Conservation (phyloP, 37 sponge, comb jelly and placozoan genomes). For the Eunapius fragilis region DNA sequence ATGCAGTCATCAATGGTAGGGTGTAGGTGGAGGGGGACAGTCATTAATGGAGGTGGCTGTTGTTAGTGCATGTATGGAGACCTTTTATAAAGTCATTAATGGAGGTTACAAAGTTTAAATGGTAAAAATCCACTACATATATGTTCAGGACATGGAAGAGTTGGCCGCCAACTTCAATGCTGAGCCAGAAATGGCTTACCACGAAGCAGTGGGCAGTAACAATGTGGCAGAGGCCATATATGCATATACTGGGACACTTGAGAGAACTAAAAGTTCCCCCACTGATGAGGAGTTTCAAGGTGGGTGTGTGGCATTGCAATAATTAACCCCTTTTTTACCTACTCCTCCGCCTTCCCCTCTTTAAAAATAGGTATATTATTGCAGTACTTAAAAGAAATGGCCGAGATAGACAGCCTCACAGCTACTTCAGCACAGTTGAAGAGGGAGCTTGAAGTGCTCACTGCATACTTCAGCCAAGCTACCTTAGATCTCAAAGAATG, state of each 20-base stretch:
- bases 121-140: too few relatives aligned
- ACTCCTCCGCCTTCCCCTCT: too few relatives aligned
- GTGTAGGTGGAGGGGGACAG: too few relatives aligned
- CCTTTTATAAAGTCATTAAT: too few relatives aligned
- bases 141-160: slow-evolving; percentile 4
- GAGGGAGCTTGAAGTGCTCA: slow-evolving; percentile 29
- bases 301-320: background rate
- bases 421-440: background rate
- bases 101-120: too few relatives aligned
- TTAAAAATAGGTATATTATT: slow-evolving; percentile 11
- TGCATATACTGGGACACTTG: background rate
- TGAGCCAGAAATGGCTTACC: background rate
- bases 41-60: too few relatives aligned
- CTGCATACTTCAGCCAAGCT: slow-evolving; percentile 23
- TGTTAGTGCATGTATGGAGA: too few relatives aligned
- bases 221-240: background rate
- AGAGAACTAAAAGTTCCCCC: slow-evolving; percentile 5
- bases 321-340: background rate
- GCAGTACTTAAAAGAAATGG: slow-evolving; percentile 10
- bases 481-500: slow-evolving; percentile 34
- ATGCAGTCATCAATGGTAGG: too few relatives aligned
- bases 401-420: background rate
- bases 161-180: background rate
- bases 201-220: background rate
- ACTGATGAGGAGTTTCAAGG: slow-evolving; percentile 20